A percentile compares a stretch with the other conserved stretches of the same genome.
phyloP scores from a whole-genome alignment of 92 coral and sea anemone species.

The Diadumene lineata region DNA sequence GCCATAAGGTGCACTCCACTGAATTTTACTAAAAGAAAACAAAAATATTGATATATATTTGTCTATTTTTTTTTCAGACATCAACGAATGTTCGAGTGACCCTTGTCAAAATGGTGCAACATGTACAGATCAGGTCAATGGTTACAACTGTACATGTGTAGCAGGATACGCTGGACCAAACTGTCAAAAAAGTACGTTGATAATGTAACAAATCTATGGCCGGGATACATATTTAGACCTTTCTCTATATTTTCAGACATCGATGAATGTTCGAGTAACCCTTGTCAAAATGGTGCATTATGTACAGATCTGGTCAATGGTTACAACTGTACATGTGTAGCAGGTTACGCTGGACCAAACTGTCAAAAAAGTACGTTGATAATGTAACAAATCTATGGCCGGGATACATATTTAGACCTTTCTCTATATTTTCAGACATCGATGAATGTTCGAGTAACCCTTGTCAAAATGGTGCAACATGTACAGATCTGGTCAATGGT shows the following conservation, averaged over 20 bases:
- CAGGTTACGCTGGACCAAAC: slow-evolving; percentile 5
- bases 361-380: slow-evolving; percentile 18
- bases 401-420: too few relatives aligned
- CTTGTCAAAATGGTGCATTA: slow-evolving; percentile 21
- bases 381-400: too few relatives aligned
- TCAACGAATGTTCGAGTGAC: slow-evolving; percentile 5
- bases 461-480: too few relatives aligned
- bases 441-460: too few relatives aligned
- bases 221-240: background rate
- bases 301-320: slow-evolving; percentile 31
- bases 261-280: slow-evolving; percentile 17
- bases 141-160: slow-evolving; percentile 14
- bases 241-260: background rate
- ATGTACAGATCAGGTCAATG: slow-evolving; percentile 28
- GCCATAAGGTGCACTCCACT: too few relatives aligned
- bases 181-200: slow-evolving; percentile 21
- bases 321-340: slow-evolving; percentile 25
- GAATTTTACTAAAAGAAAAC: too few relatives aligned
- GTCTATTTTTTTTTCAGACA: background rate
- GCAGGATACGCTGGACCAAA: slow-evolving; percentile 20
- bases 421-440: slow-evolving; percentile 9
- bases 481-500: too few relatives aligned
- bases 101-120: slow-evolving; percentile 23
- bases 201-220: background rate
- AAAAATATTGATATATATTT: too few relatives aligned